A percentile compares a stretch with the other conserved stretches of the same genome.
Conservation (phyloP, 1,140 invertebrate species). For the Batillaria attramentaria region DNA sequence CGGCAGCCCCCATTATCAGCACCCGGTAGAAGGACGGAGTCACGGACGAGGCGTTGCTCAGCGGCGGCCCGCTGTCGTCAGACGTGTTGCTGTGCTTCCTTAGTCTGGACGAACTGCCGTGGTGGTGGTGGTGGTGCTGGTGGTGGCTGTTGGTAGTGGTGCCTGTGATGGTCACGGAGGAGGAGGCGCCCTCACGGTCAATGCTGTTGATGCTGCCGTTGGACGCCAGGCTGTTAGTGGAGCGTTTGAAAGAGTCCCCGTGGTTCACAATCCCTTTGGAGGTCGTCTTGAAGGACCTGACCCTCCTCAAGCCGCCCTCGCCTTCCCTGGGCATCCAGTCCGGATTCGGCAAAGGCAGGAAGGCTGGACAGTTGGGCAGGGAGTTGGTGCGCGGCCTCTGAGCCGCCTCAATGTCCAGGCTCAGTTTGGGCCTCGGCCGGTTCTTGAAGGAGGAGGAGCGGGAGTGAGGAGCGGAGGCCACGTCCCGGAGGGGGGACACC, state of each 20-base stretch:
- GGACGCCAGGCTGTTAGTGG: conserved; percentile 79
- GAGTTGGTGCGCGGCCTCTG: conserved; percentile 52
- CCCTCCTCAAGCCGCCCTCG: conserved; percentile 4
- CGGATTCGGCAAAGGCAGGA: conserved; percentile 32
- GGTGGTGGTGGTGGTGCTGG: background rate
- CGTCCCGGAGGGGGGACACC: conserved; percentile 24
- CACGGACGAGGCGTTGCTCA: background rate
- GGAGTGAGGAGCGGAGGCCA: conserved; percentile 47
- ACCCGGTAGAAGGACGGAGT: conserved; percentile 74
- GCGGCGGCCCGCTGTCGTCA: background rate
- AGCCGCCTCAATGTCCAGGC: conserved; percentile 43
- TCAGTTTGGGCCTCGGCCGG: conserved; percentile 47
- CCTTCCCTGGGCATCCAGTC: conserved; percentile 27
- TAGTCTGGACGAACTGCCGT: background rate
- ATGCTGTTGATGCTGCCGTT: conserved; percentile 75
- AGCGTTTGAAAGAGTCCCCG: conserved; percentile 85
- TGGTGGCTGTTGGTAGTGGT: conserved; percentile 23
- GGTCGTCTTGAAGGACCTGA: conserved; percentile 78
- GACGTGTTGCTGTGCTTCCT: background rate
- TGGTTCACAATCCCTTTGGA: conserved; percentile 92
- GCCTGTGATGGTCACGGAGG: conserved; percentile 25
- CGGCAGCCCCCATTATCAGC: conserved; percentile 86
- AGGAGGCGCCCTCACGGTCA: conserved; percentile 26
- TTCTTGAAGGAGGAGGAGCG: conserved; percentile 58
- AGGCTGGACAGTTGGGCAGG: conserved; percentile 47